Evolutionary conservation across 2,113 vertebrate genomes (phyloP).

Genomic region (Mormyrus lacerda): DNA sequence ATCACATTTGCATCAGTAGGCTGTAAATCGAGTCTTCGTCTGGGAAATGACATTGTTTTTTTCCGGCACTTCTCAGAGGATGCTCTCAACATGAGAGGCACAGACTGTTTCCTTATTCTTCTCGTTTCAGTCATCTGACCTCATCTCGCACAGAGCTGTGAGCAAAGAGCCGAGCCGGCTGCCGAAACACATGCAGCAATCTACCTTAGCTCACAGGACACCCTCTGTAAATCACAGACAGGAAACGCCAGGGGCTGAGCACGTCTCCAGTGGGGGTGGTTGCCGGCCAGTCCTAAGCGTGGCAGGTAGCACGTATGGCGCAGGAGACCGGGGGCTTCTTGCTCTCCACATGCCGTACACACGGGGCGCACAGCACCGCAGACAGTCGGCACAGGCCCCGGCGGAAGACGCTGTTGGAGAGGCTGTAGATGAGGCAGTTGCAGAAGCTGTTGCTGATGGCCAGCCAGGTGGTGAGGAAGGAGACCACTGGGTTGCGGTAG

Average conservation of each 20-base stretch:
- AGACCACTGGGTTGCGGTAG: conserved; percentile 65
- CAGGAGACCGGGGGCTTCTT: conserved; percentile 62
- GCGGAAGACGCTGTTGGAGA: conserved; percentile 88
- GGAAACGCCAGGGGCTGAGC: background rate
- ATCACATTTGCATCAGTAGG: background rate
- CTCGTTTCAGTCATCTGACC: background rate
- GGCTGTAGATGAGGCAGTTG: conserved; percentile 91
- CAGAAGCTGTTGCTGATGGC: conserved; percentile 95
- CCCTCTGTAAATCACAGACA: background rate
- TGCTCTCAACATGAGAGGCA: background rate
- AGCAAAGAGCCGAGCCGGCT: background rate
- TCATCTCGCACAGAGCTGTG: background rate
- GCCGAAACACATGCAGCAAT: background rate
- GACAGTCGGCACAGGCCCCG: conserved; percentile 74
- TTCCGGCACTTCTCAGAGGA: background rate
- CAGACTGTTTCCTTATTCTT: background rate
- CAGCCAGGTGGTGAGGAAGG: conserved; percentile 86
- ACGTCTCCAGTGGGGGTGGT: background rate
- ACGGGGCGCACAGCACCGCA: conserved; percentile 60
- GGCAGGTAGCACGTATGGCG: conserved; percentile 54
- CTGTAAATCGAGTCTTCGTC: background rate
- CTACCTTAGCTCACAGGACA: background rate
- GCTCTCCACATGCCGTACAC: conserved; percentile 56
- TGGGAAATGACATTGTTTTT: background rate
- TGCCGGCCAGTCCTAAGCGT: conserved; percentile 46